Conservation (phyloP, 2,797 vertebrate species). For the Pangasius krempfi region DNA sequence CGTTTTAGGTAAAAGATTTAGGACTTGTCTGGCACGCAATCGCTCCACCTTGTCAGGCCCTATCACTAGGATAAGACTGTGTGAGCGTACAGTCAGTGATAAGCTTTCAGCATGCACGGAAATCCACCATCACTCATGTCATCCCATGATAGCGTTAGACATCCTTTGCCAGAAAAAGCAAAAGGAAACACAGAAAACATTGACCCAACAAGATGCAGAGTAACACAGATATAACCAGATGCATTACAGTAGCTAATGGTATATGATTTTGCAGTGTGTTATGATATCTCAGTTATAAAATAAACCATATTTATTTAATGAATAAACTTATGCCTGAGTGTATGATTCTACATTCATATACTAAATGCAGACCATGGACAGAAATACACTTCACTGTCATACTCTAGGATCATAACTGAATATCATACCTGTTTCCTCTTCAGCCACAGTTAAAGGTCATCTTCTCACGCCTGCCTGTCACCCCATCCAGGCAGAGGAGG, state of each 20-base stretch:
- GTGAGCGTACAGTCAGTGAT: slow-evolving; percentile 37
- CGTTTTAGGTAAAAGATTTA: slow-evolving; percentile 23
- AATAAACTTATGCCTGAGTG: background rate
- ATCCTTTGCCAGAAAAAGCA: slow-evolving; percentile 21
- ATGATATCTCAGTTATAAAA: background rate
- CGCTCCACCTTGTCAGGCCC: slow-evolving; percentile 30
- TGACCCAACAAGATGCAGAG: background rate
- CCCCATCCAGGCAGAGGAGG: slow-evolving; percentile 57
- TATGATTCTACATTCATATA: background rate
- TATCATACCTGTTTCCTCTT: slow-evolving; percentile 45
- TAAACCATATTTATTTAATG: background rate
- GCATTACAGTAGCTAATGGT: background rate
- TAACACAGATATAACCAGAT: background rate
- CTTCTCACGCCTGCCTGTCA: slow-evolving; percentile 69
- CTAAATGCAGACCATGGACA: background rate
- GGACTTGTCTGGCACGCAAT: slow-evolving; percentile 29
- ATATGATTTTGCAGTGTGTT: background rate
- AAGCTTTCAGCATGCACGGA: slow-evolving; percentile 46
- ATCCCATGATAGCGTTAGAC: slow-evolving; percentile 34
- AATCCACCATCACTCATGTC: slow-evolving; percentile 50
- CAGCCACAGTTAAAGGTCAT: slow-evolving; percentile 66
- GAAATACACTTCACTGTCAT: background rate
- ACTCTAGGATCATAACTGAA: background rate
- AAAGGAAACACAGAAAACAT: slow-evolving; percentile 15
- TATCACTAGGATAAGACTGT: slow-evolving; percentile 33